phyloP scores from a whole-genome alignment of 2,797 vertebrate genomes.

The Etheostoma perlongum region DNA sequence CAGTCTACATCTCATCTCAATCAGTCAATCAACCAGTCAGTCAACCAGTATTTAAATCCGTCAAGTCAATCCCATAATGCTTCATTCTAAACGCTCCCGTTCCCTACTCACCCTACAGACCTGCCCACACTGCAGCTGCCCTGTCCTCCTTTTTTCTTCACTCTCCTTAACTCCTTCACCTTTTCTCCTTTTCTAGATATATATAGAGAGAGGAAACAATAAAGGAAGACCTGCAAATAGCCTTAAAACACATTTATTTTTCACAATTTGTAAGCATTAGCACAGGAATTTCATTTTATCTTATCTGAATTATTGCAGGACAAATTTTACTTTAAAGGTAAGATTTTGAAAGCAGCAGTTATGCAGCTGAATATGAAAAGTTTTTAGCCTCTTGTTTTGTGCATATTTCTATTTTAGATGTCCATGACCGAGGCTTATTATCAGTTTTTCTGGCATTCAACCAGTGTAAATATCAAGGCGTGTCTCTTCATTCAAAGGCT shows the following conservation, averaged over 20 bases:
- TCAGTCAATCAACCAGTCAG: conserved; percentile 83
- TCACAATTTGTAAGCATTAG: conserved; percentile 43
- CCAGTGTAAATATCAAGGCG: conserved; percentile 63
- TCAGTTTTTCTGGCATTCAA: conserved; percentile 54
- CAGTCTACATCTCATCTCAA: conserved; percentile 90
- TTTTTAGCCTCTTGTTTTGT: conserved; percentile 24
- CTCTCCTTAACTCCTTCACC: conserved; percentile 72
- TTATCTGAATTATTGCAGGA: conserved; percentile 60
- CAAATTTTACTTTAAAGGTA: conserved; percentile 63
- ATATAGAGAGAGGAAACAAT: conserved; percentile 72
- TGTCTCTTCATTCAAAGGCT: conserved; percentile 62
- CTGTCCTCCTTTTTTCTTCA: conserved; percentile 77
- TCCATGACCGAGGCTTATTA: conserved; percentile 50
- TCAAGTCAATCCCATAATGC: conserved; percentile 82
- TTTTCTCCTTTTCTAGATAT: conserved; percentile 63
- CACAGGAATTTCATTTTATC: conserved; percentile 36
- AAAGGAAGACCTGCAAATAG: conserved; percentile 58
- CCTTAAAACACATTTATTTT: conserved; percentile 25
- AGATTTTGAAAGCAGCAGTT: conserved; percentile 59
- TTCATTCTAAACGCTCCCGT: conserved; percentile 83
- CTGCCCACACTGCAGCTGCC: conserved; percentile 80
- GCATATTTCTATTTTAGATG: conserved; percentile 54
- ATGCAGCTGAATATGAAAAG: conserved; percentile 41
- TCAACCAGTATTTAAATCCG: conserved; percentile 76
- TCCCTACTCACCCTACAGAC: conserved; percentile 88